phyloP scores from a whole-genome alignment of 2,888 invertebrate species.

The Hypena proboscidalis region DNA sequence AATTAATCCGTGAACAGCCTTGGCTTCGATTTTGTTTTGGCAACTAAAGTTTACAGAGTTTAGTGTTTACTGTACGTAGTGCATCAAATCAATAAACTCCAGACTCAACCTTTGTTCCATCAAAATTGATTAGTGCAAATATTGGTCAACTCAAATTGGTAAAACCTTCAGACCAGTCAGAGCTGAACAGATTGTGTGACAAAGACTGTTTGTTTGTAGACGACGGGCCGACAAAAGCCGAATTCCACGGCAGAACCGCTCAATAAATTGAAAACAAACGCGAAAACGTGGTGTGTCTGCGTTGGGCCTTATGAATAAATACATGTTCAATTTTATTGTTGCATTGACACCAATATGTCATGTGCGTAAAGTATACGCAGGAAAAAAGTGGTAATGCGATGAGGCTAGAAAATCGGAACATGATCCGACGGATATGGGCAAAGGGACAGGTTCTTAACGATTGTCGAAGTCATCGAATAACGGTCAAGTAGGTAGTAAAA shows the following conservation, averaged over 20 bases:
- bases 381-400: constrained; percentile 71
- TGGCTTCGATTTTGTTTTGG: constrained; percentile 56
- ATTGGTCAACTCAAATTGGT: neutral
- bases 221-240: constrained; percentile 14
- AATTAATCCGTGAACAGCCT: constrained; percentile 65
- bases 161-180: constrained; percentile 1
- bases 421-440: constrained; percentile 61
- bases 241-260: constrained; percentile 49
- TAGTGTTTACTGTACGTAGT: constrained; percentile 21
- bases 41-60: constrained; percentile 37
- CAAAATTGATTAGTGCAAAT: too few relatives aligned
- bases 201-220: constrained; percentile 5
- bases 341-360: constrained; percentile 79
- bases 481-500: constrained; percentile 67
- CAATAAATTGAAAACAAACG: constrained; percentile 51
- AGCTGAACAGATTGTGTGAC: neutral
- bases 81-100: constrained; percentile 26
- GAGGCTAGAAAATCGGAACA: constrained; percentile 82
- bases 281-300: constrained; percentile 35
- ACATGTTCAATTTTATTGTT: constrained; percentile 77
- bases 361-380: constrained; percentile 52
- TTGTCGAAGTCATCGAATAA: constrained; percentile 77
- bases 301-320: constrained; percentile 64
- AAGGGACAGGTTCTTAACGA: constrained; percentile 70
- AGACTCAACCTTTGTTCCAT: too few relatives aligned